Conservation (phyloP, 2,888 invertebrate genomes). For the Meta bourneti region DNA sequence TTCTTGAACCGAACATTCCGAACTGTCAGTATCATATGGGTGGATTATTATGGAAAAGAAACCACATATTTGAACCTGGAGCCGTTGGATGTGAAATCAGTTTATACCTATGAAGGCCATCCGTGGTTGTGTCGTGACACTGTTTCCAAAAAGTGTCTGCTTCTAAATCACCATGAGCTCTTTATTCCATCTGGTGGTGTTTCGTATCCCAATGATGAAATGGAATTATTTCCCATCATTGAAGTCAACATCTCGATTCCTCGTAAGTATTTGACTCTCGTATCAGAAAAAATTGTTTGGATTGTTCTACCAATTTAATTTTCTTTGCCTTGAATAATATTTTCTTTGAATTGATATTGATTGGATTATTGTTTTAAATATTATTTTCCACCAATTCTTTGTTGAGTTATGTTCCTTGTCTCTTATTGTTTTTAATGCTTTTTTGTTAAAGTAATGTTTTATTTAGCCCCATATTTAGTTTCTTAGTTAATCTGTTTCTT, state of each 20-base stretch:
- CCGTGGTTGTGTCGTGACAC: constrained; percentile 60
- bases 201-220: not conserved
- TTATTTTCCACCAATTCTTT: not conserved
- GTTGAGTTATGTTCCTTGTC: not conserved
- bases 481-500: too few species aligned
- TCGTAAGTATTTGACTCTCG: constrained; percentile 2
- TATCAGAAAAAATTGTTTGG: not conserved
- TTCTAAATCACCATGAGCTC: constrained; percentile 37
- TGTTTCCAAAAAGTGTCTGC: constrained; percentile 9
- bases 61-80: constrained; percentile 27
- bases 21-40: constrained; percentile 45
- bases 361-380: not conserved
- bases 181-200: not conserved
- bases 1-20: constrained; percentile 36
- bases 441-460: not conserved
- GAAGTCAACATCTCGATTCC: constrained; percentile 11
- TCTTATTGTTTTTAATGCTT: not conserved
- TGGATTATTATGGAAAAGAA: constrained; percentile 51
- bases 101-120: constrained; percentile 58
- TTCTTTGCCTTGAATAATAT: not conserved
- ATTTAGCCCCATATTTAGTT: too few species aligned
- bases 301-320: not conserved
- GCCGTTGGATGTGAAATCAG: constrained; percentile 1
- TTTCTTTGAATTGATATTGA: not conserved
- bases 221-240: not conserved